phyloP scores from a whole-genome alignment of 2,797 vertebrate species.

The Brotogeris chrysoptera region DNA sequence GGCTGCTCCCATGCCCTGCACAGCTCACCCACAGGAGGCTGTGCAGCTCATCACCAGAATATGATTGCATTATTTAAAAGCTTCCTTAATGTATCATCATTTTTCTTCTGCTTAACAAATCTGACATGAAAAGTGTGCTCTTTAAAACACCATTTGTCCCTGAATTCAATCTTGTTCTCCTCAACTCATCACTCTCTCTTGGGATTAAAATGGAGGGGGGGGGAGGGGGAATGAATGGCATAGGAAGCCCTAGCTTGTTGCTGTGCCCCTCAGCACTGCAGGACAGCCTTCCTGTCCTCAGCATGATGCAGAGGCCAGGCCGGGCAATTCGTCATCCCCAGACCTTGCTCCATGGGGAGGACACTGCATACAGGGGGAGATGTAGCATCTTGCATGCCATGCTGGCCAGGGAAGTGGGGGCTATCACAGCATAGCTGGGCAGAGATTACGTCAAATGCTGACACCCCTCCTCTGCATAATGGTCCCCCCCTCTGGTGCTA shows the following conservation, averaged over 20 bases:
- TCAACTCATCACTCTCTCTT: not conserved
- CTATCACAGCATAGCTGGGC: fast-evolving
- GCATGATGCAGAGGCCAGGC: not conserved
- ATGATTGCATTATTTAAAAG: not conserved
- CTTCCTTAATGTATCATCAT: not conserved
- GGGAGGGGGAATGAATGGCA: fast-evolving
- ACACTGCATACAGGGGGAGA: fast-evolving
- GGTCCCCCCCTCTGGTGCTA: no score
- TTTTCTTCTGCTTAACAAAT: not conserved
- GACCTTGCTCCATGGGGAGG: not conserved
- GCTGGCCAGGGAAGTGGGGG: fast-evolving
- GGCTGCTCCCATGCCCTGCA: not conserved
- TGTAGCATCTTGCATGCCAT: fast-evolving
- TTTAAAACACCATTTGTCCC: not conserved
- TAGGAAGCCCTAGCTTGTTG: not conserved
- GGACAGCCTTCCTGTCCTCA: not conserved
- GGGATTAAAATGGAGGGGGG: fast-evolving
- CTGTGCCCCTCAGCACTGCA: not conserved
- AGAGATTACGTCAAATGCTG: not conserved
- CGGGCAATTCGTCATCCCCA: no score
- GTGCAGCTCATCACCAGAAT: not conserved
- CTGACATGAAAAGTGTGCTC: fast-evolving
- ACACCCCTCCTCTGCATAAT: not conserved
- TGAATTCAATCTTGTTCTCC: not conserved
- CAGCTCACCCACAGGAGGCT: fast-evolving